Base-by-base conservation (phyloP, 2,113 vertebrate genomes). In the Gopherus flavomarginatus region DNA sequence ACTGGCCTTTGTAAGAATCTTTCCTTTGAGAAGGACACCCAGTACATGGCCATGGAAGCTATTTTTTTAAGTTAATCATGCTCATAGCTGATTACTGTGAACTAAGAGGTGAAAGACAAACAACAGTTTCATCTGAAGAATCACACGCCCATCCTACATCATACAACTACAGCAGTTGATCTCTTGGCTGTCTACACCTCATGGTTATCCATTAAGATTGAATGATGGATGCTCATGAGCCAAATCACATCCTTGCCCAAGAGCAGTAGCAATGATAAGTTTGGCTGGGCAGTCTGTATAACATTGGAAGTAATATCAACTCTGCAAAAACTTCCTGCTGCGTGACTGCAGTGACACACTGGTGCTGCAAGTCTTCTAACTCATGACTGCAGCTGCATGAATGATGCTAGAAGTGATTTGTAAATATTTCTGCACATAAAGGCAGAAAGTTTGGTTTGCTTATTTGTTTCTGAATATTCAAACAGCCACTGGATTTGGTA, bases 221-320 rank as follows among this genome's bases (percentile, higher is more conserved):
- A 54, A 38, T 88, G 52, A 88, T 1, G 56, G 35, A 9, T 95
- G 57, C 62, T 93, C 85, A 85, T 90, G 85, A 78, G 42, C 78
- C 90, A 85, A 92, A 92, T 93, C 31, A 84, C 10, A 78, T 84
- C 90, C 90, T 92, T 96, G 84, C 77, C 91, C 90, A 89, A 89
- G 44, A 47, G 57, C 72, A 57, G 80, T 95, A 56, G 38, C 94
- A 93, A 77, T 78, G 13, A 12, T 79, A 35, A 88, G 3, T 79
- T 94, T 42, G 52, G 83, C 84, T 86, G 83, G 91, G 53, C 26
- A 93, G 94, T 72, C n/a, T 94, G 22, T 86, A 50, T 75, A 49
- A 89, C 5, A 14, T 21, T 81, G 72, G 26, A 42, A 84, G 86
- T 62, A 83, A 79, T 29, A 90, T 56, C 29, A 90, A 85, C 83